Conservation (phyloP, 1,140 invertebrate genomes). For the Brachionus calyciflorus region DNA sequence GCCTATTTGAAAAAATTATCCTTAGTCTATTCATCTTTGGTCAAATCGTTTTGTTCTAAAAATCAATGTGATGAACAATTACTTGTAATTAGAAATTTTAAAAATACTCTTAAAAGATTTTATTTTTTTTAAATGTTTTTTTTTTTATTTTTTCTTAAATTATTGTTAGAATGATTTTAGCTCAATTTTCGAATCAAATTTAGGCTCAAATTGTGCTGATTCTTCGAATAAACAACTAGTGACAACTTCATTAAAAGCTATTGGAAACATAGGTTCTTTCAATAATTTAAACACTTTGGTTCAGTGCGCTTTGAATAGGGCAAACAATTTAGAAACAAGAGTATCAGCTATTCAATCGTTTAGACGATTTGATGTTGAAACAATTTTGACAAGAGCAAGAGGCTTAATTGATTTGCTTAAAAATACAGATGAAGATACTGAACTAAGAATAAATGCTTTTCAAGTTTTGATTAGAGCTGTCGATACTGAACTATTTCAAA, state of each 20-base stretch:
- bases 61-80: conserved; percentile 7
- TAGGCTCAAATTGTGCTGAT: conserved; percentile 26
- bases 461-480: conserved; percentile 19
- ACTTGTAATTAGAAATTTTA: conserved; percentile 34
- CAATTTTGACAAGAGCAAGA: conserved; percentile 7
- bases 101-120: too few species aligned
- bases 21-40: conserved; percentile 33
- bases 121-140: background rate
- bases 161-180: background rate
- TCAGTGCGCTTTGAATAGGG: conserved; percentile 16
- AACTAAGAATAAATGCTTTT: conserved; percentile 46
- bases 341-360: conserved; percentile 28
- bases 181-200: background rate
- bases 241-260: conserved; percentile 14
- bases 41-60: background rate
- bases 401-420: conserved; percentile 15
- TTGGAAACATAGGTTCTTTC: conserved; percentile 38
- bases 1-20: conserved; percentile 37
- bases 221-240: conserved; percentile 7
- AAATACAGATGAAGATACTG: conserved; percentile 35
- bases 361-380: conserved; percentile 13
- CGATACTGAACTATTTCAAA: conserved; percentile 33
- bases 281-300: background rate
- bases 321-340: conserved; percentile 18
- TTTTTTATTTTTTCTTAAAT: background rate